Evolutionary conservation across 1,140 invertebrate genomes (phyloP).

Genomic region (Liolophura sinensis): DNA sequence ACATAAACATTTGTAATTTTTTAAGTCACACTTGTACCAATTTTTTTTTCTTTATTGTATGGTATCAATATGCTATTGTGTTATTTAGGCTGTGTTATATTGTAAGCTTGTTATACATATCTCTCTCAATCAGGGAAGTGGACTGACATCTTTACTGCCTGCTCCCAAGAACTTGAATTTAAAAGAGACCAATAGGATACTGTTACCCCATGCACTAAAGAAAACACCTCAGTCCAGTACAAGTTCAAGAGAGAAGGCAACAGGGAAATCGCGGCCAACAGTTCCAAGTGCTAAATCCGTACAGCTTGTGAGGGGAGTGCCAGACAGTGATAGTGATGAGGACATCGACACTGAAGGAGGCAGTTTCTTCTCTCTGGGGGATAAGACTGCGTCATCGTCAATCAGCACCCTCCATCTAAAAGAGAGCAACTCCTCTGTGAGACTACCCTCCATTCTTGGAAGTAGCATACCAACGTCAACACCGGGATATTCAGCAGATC

Average conservation of each 20-base stretch:
- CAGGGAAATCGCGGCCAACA: neutral
- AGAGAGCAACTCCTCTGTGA: too few relatives aligned
- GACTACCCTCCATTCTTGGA: too few relatives aligned
- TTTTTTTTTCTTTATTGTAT: neutral
- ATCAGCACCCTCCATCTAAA: too few relatives aligned
- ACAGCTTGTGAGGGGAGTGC: slow-evolving; percentile 8
- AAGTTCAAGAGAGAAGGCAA: neutral
- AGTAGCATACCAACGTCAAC: too few relatives aligned
- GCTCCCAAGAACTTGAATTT: slow-evolving; percentile 28
- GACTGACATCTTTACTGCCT: slow-evolving; percentile 37
- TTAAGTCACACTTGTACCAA: too few relatives aligned
- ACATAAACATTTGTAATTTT: too few relatives aligned
- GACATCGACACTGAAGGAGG: slow-evolving; percentile 15
- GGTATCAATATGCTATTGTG: too few relatives aligned
- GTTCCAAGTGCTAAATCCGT: neutral
- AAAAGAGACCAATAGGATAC: slow-evolving; percentile 37
- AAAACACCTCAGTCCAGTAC: slow-evolving; percentile 21
- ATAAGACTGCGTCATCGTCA: slow-evolving; percentile 3
- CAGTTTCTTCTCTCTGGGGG: slow-evolving; percentile 29
- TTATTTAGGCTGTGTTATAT: too few relatives aligned
- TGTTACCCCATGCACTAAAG: slow-evolving; percentile 37
- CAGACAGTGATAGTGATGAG: slow-evolving; percentile 41
- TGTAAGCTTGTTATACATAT: slow-evolving; percentile 1
- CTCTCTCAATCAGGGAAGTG: slow-evolving; percentile 12
- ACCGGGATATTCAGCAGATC: too few relatives aligned